Evolutionary conservation across 2,113 vertebrate genomes (phyloP), one percentile per base, ranked within the genome.

Genomic region (Theropithecus gelada): DNA sequence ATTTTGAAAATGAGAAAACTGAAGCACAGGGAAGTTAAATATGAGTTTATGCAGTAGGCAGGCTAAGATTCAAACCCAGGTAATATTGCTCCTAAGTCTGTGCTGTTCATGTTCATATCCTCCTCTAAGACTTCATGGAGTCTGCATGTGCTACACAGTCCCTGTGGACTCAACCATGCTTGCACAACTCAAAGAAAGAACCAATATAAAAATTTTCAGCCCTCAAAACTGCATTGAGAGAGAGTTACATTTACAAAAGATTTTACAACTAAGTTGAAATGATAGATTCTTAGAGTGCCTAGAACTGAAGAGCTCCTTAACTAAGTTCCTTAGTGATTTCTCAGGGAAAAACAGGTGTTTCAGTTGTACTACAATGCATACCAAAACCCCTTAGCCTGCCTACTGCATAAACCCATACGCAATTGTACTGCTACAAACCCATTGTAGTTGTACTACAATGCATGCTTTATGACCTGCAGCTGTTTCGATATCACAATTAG

Each of bases 391-490:
- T 55, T 55, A 55, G 52, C 52, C 6, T 55, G 52, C 52, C 52
- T 55, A 55, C 52, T 55, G 52, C 52, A 20, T 20, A 55, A 55
- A 55, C 52, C 18, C 52, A 20, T 55, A 2, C 7, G 18, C 52
- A 55, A 7, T 55, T 20, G 52, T 55, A 18, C 52, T 55, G 18
- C 18, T 55, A 55, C 18, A 55, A 55, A 55, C 52, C 52, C 52
- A 55, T 17, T 55, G 52, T 61, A 27, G 59, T 61, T 61, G 23
- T 61, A 27, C 3, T 61, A 61, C 17, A 20, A 9, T 32, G 18
- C 2, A 2, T 48, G 7, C 1, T 22, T 40, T 23, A 35, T 30
- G 45, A 32, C 10, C 70, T 73, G 1, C 2, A 52, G 9, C 4
- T 35, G 13, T 40, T 84, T 59, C 27, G 55, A 27, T 32, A 45